Percentiles rank a stretch among this genome's conserved stretches.
These are phyloP conservation scores for Mesorhabditis belari DNA, from an alignment of 2,888 invertebrate species.

Conservation along the genomic window DNA sequence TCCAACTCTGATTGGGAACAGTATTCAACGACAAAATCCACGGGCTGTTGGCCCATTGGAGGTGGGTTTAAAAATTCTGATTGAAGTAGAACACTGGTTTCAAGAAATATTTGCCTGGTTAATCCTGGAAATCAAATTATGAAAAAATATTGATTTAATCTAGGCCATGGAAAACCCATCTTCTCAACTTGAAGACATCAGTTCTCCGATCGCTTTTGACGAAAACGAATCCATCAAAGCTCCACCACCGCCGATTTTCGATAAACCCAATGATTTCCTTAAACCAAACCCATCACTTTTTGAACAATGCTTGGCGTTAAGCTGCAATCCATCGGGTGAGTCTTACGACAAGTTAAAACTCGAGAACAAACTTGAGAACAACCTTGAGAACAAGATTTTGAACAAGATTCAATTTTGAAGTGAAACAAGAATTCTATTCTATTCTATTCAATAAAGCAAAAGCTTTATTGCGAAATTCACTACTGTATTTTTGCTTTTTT, in stretches of 20 bases:
- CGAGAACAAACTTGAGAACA: no score
- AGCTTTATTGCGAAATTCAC: no score
- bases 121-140: background rate
- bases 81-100: no score
- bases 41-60: no score
- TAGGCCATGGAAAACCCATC: background rate
- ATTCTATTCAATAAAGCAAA: background rate
- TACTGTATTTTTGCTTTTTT: no score
- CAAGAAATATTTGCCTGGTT: background rate
- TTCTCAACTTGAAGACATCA: background rate
- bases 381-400: no score
- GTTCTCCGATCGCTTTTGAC: background rate
- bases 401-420: background rate
- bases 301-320: conserved; percentile 22
- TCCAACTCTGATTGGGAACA: conserved; percentile 27
- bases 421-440: background rate
- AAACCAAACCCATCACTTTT: conserved; percentile 1
- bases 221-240: background rate
- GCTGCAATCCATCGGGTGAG: conserved; percentile 33
- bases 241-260: background rate
- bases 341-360: no score
- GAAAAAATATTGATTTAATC: background rate
- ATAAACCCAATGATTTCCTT: background rate
- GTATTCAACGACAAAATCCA: no score
- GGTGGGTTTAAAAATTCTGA: no score